Evolutionary conservation across 2,113 vertebrate species (phyloP).

Genomic region (Cyanocitta stelleri): DNA sequence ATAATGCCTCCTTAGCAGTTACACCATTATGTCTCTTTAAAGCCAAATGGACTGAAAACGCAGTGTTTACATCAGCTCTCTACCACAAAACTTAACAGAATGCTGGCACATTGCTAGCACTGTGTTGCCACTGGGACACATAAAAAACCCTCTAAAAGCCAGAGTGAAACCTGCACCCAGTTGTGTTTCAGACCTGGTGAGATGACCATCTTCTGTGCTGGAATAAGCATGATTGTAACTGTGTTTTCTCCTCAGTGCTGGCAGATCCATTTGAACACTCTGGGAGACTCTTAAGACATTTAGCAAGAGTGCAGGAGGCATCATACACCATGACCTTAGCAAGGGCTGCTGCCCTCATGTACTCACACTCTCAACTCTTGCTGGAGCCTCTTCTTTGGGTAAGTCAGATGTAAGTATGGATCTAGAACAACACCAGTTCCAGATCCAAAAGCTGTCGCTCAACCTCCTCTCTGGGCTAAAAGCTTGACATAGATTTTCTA

Average conservation of each 20-base stretch:
- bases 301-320: background rate
- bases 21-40: background rate
- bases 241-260: background rate
- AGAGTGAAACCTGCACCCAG: background rate
- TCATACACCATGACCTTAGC: background rate
- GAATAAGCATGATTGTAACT: background rate
- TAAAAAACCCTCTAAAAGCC: background rate
- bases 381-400: background rate
- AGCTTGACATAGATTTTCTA: background rate
- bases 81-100: background rate
- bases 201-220: background rate
- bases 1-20: background rate
- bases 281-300: background rate
- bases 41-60: background rate
- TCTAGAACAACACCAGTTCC: background rate
- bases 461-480: background rate
- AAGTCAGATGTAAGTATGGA: background rate
- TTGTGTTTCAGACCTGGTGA: background rate
- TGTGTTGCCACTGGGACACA: background rate
- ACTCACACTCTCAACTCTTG: background rate
- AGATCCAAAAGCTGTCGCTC: background rate
- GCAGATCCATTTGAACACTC: background rate
- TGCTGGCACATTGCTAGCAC: background rate
- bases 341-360: background rate
- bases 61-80: background rate